phyloP scores from a whole-genome alignment of 2,113 vertebrate genomes.

The Chrysemys picta region DNA sequence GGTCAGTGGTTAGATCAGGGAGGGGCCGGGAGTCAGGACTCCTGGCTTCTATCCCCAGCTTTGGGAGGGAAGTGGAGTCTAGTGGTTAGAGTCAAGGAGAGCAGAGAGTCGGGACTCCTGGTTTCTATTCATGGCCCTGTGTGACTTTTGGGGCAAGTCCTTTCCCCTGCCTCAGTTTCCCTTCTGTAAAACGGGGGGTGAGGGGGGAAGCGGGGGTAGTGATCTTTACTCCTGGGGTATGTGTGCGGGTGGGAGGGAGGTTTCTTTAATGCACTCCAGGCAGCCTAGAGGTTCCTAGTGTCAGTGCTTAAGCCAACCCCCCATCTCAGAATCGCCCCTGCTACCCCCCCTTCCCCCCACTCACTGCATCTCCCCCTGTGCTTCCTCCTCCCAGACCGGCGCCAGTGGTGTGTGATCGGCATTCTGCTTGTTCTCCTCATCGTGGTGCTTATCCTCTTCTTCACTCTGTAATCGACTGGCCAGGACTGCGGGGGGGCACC shows the following conservation, averaged over 20 bases:
- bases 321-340: too few relatives aligned
- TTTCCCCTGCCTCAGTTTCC: background rate
- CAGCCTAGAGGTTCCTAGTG: too few relatives aligned
- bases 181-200: background rate
- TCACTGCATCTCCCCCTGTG: background rate
- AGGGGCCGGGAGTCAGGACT: too few relatives aligned
- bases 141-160: background rate
- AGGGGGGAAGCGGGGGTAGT: background rate
- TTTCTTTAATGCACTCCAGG: background rate
- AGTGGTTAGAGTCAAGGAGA: background rate
- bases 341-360: too few relatives aligned
- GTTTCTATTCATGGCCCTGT: background rate
- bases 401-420: slow-evolving; percentile 85
- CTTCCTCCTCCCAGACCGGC: slow-evolving; percentile 72
- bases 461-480: slow-evolving; percentile 73
- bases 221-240: background rate
- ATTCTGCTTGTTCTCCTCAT: slow-evolving; percentile 79
- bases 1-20: background rate
- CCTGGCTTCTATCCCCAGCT: background rate
- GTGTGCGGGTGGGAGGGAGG: background rate
- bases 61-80: background rate
- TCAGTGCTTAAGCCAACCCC: too few relatives aligned
- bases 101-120: background rate
- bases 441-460: slow-evolving; percentile 81
- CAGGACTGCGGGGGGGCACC: background rate